phyloP scores from a whole-genome alignment of 64 coral and sea anemone genomes.

The Catalaphyllia jardinei region DNA sequence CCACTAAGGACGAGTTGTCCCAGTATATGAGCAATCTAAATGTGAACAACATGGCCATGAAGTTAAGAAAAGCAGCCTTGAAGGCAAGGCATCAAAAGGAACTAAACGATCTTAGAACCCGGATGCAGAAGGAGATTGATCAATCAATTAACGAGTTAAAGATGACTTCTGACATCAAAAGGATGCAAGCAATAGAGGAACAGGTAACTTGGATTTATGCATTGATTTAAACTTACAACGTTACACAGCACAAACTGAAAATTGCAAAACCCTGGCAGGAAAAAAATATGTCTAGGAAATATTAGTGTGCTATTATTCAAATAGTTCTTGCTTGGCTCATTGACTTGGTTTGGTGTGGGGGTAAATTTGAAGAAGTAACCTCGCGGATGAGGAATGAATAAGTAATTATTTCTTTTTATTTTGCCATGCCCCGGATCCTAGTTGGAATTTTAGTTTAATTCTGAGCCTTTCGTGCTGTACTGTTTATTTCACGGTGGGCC shows the following conservation, averaged over 20 bases:
- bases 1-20: background rate
- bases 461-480: no score
- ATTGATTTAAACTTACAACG: no score
- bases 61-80: conserved; percentile 71
- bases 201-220: conserved; percentile 5
- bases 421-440: no score
- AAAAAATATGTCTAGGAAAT: no score
- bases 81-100: conserved; percentile 85
- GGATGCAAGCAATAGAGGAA: conserved; percentile 65
- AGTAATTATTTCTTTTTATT: no score
- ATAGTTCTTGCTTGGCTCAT: no score
- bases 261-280: background rate
- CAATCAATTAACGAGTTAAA: conserved; percentile 78
- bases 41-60: conserved; percentile 35
- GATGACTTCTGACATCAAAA: conserved; percentile 55
- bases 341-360: no score
- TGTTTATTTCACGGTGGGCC: no score
- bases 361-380: no score
- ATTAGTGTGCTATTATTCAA: no score
- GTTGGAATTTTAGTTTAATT: no score
- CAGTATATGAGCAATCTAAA: conserved; percentile 24
- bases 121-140: conserved; percentile 81
- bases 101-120: conserved; percentile 43
- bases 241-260: background rate
- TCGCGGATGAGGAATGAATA: no score